phyloP scores from a whole-genome alignment of 1,140 invertebrate genomes.

The Drosophila ironensis region DNA sequence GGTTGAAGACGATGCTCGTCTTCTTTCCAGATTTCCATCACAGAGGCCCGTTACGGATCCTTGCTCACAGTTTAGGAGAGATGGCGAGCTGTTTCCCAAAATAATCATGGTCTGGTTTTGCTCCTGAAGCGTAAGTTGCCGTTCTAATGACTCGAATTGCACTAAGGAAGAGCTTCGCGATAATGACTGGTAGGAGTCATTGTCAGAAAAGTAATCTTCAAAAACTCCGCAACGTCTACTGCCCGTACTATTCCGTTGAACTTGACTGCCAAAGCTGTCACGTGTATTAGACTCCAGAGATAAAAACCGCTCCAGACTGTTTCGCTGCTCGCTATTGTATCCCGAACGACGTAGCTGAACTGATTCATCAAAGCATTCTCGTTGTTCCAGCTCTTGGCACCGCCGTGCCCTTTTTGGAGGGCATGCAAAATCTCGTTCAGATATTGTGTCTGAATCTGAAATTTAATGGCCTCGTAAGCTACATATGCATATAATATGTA shows the following conservation, averaged over 20 bases:
- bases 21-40: conserved; percentile 65
- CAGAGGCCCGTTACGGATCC: conserved; percentile 53
- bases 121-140: conserved; percentile 72
- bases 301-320: conserved; percentile 65
- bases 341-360: conserved; percentile 58
- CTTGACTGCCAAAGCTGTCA: conserved; percentile 62
- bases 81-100: conserved; percentile 79
- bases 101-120: conserved; percentile 64
- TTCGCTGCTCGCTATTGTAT: conserved; percentile 49
- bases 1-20: conserved; percentile 56
- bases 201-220: conserved; percentile 82
- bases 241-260: conserved; percentile 55
- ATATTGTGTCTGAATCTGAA: conserved; percentile 85
- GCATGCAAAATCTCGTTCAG: conserved; percentile 90
- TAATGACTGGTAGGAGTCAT: conserved; percentile 83
- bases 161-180: conserved; percentile 89
- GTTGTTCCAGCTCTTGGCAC: conserved; percentile 72
- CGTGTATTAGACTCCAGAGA: conserved; percentile 45
- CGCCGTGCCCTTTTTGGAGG: conserved; percentile 89
- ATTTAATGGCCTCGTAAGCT: conserved; percentile 4
- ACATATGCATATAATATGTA: not conserved
- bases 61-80: conserved; percentile 81
- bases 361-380: conserved; percentile 50
- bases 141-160: conserved; percentile 89
- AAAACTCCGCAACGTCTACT: conserved; percentile 60